Evolutionary conservation across 2,888 invertebrate genomes (phyloP), one percentile per base, ranked within the genome.

Genomic region (Sussaba pulchella): DNA sequence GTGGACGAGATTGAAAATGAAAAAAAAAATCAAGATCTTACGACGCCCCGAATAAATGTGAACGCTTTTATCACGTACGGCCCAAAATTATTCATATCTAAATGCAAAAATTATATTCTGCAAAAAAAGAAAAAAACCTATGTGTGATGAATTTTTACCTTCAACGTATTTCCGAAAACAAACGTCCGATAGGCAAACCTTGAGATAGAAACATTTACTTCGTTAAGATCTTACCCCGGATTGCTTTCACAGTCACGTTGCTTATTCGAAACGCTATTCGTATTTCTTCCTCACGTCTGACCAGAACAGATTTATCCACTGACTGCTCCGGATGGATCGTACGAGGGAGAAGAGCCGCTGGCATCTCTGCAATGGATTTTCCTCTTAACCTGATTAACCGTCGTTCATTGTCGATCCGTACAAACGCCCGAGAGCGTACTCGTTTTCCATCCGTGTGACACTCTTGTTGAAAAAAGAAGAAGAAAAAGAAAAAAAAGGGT

Each of bases 361-460:
- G 50, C 50, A 24, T 52, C 50, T 52, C 50, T 52, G 21, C 21
- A 52, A 52, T 52, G 50, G 50, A 52, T 24, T 52, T 52, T 83
- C 82, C 87, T 89, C 86, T 88, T 86, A 87, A 88, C 85, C 84
- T 87, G 88, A 88, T 88, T 88, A 87, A 89, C 84, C 83, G 84
- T 84, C 86, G 84, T 88, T 88, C 87, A 88, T 88, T 88, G 50
- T 52, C 50, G 50, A 52, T 52, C 50, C 50, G 50, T 52, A 52
- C 50, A 52, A 52, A 52, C 50, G 50, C n/a, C n/a, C 50, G 50
- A 52, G 50, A 52, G 50, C 50, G 50, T 21, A 52, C 50, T 52
- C 50, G 50, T 52, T 52, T 52, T 52, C 50, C 21, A 24, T 52
- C 50, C 24, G 50, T 24, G 21, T 52, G 50, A 52, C 50, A 52